phyloP scores from a whole-genome alignment of 2,888 invertebrate genomes.

The Phengaris arion region DNA sequence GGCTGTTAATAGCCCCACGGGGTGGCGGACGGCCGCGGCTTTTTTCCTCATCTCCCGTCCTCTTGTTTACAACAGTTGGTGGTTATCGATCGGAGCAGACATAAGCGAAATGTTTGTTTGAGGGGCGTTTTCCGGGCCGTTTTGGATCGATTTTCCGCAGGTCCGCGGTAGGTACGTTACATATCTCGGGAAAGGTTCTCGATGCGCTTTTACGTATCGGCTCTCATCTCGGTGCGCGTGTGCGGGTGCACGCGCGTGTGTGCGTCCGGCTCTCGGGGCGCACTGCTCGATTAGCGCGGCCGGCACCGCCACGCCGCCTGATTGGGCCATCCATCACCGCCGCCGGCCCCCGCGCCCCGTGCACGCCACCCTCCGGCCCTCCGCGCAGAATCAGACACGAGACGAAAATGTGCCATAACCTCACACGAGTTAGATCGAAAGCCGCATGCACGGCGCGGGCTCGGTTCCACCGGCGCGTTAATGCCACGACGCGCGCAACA shows the following conservation, averaged over 20 bases:
- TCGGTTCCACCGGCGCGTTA: slow-evolving; percentile 55
- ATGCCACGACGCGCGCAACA: slow-evolving; percentile 69
- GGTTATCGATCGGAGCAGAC: slow-evolving; percentile 70
- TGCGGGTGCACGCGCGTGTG: slow-evolving; percentile 50
- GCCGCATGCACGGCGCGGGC: slow-evolving; percentile 31
- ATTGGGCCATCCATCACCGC: slow-evolving; percentile 80
- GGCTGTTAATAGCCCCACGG: slow-evolving; percentile 70
- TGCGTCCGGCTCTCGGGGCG: slow-evolving; percentile 66
- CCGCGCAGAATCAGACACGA: slow-evolving; percentile 39
- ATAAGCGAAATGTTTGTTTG: slow-evolving; percentile 58
- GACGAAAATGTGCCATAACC: slow-evolving; percentile 48
- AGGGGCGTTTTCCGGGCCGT: slow-evolving; percentile 58
- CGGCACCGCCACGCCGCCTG: slow-evolving; percentile 74
- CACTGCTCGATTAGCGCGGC: slow-evolving; percentile 75
- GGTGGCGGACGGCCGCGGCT: slow-evolving; percentile 59
- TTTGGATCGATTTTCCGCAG: slow-evolving; percentile 69
- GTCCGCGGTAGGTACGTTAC: slow-evolving; percentile 39
- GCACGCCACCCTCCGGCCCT: slow-evolving; percentile 48
- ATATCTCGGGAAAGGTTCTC: slow-evolving; percentile 57
- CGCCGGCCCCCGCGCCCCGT: slow-evolving; percentile 64
- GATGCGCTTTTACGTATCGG: slow-evolving; percentile 64
- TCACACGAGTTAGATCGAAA: slow-evolving; percentile 24
- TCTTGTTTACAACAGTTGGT: slow-evolving; percentile 77
- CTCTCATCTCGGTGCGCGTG: slow-evolving; percentile 35
- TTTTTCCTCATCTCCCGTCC: slow-evolving; percentile 65